Evolutionary conservation across 1,140 invertebrate species (phyloP).

Genomic region (Bilobella aurantiaca): DNA sequence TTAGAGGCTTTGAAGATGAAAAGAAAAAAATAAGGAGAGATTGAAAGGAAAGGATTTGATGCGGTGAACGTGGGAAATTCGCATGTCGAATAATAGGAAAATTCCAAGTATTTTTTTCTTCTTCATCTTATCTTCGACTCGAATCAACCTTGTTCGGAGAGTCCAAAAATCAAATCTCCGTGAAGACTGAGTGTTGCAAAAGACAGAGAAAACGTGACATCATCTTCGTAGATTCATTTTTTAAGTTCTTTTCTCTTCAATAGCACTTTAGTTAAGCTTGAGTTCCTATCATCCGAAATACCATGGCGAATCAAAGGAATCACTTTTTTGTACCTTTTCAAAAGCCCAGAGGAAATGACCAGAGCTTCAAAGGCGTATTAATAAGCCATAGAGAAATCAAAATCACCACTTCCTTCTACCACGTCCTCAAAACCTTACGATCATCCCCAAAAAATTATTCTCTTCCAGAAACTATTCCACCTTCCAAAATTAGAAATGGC

Average conservation of each 20-base stretch:
- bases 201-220: not conserved
- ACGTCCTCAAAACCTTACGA: too few relatives aligned
- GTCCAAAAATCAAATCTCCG: not conserved
- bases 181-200: too few relatives aligned
- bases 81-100: not conserved
- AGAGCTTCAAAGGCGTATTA: too few relatives aligned
- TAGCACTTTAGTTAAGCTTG: not conserved
- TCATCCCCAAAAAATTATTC: too few relatives aligned
- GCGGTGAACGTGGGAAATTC: slow-evolving; percentile 4
- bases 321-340: not conserved
- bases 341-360: too few relatives aligned
- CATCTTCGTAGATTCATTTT: not conserved
- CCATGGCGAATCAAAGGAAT: not conserved
- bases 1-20: not conserved
- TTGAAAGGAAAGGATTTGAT: not conserved
- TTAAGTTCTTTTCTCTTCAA: not conserved
- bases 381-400: too few relatives aligned
- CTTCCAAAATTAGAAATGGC: too few relatives aligned
- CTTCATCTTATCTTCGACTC: not conserved
- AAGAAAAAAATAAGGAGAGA: not conserved
- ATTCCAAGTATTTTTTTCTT: not conserved
- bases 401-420: too few relatives aligned
- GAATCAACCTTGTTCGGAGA: too few relatives aligned
- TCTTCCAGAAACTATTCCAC: too few relatives aligned
- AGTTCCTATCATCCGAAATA: not conserved